These are phyloP conservation scores for Orbicella faveolata DNA, from an alignment of 64 coral and sea anemone species.

Conservation along the genomic window DNA sequence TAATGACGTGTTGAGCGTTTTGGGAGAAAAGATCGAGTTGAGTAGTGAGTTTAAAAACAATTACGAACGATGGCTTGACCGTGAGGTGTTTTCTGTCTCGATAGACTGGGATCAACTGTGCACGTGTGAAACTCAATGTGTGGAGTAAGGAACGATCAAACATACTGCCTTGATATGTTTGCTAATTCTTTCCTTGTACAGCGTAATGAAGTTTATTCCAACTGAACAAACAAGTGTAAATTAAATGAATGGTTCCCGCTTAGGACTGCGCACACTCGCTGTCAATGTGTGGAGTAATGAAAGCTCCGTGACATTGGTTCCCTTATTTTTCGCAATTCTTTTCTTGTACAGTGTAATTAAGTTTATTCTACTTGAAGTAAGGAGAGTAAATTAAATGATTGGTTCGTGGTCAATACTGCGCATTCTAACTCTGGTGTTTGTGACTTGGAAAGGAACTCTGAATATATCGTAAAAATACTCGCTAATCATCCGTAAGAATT, in stretches of 20 bases:
- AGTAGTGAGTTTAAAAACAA: constrained; percentile 92
- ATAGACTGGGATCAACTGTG: constrained; percentile 99
- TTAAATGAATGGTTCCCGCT: too few relatives aligned
- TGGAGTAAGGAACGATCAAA: not conserved
- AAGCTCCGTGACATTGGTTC: not conserved
- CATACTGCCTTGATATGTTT: not conserved
- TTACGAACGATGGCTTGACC: constrained; percentile 96
- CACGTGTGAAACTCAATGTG: constrained; percentile 34
- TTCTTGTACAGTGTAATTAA: not conserved
- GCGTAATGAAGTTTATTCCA: not conserved
- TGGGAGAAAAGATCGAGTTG: constrained; percentile 78
- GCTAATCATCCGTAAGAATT: too few relatives aligned
- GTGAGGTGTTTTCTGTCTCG: constrained; percentile 88
- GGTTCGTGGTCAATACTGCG: too few relatives aligned
- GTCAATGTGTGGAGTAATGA: not conserved
- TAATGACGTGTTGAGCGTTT: constrained; percentile 80
- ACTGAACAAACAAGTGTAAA: too few relatives aligned
- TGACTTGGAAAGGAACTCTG: too few relatives aligned
- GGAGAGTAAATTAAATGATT: too few relatives aligned
- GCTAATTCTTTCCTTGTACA: not conserved
- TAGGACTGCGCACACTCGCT: too few relatives aligned
- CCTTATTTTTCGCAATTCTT: not conserved
- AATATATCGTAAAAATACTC: too few relatives aligned
- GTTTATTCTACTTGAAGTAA: not conserved
- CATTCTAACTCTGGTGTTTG: too few relatives aligned